Evolutionary conservation across 2,797 vertebrate species (phyloP).

Genomic region (Ceyx erithaca): DNA sequence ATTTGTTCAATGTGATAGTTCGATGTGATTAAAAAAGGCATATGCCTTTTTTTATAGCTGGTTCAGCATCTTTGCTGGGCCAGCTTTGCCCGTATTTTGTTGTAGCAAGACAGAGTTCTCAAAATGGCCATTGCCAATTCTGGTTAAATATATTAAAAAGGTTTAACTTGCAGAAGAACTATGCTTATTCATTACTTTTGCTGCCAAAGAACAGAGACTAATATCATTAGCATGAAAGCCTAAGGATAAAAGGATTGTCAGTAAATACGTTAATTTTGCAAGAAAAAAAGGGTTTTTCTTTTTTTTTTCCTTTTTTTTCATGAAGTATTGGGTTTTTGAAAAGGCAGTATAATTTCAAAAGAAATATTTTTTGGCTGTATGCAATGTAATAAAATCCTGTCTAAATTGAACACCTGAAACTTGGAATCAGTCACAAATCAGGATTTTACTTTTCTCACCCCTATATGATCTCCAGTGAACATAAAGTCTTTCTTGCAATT

Average conservation of each 20-base stretch:
- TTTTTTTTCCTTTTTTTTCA: neutral
- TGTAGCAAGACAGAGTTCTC: neutral
- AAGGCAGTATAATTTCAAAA: neutral
- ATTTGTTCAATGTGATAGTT: neutral
- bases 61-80: neutral
- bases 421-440: neutral
- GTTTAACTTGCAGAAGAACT: neutral
- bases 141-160: neutral
- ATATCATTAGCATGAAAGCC: neutral
- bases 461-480: neutral
- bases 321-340: neutral
- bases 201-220: constrained; percentile 1
- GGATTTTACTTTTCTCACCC: neutral
- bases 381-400: neutral
- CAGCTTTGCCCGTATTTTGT: neutral
- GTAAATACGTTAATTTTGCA: neutral
- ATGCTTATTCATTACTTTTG: neutral
- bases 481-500: neutral
- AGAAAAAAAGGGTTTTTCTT: neutral
- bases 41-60: neutral
- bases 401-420: neutral
- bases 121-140: neutral
- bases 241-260: neutral
- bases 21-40: no score
- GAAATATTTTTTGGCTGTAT: neutral